Evolutionary conservation across 2,797 vertebrate species (phyloP).

Genomic region (Margarornis squamiger): DNA sequence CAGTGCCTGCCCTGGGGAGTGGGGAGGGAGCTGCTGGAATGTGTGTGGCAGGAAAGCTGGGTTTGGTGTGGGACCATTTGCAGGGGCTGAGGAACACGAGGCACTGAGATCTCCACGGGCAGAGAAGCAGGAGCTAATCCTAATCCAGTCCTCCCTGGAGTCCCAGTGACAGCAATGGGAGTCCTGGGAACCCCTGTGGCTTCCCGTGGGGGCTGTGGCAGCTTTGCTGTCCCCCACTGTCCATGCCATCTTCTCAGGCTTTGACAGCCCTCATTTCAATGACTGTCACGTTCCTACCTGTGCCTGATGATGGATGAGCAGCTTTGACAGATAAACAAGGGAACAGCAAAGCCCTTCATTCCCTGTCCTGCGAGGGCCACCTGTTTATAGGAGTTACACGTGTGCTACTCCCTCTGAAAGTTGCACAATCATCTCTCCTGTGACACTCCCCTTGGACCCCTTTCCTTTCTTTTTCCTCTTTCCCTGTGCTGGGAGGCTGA

Average conservation of each 20-base stretch:
- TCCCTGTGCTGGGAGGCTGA: background rate
- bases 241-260: background rate
- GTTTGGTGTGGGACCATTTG: background rate
- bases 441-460: background rate
- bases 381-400: background rate
- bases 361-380: background rate
- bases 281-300: background rate
- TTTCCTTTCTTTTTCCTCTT: background rate
- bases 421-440: background rate
- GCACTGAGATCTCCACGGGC: background rate
- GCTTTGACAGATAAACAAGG: background rate
- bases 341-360: background rate
- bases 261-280: background rate
- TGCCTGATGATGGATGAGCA: background rate
- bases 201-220: background rate
- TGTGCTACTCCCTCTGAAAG: background rate
- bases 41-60: background rate
- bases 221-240: background rate
- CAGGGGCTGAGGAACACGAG: background rate
- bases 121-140: background rate
- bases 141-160: background rate
- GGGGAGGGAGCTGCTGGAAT: rapidly evolving
- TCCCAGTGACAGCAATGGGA: rapidly evolving
- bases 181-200: background rate
- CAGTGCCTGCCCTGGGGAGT: background rate